Percentiles rank a stretch among this genome's conserved stretches.
Conservation (phyloP, 2,888 invertebrate genomes). For the Xanthia togata region DNA sequence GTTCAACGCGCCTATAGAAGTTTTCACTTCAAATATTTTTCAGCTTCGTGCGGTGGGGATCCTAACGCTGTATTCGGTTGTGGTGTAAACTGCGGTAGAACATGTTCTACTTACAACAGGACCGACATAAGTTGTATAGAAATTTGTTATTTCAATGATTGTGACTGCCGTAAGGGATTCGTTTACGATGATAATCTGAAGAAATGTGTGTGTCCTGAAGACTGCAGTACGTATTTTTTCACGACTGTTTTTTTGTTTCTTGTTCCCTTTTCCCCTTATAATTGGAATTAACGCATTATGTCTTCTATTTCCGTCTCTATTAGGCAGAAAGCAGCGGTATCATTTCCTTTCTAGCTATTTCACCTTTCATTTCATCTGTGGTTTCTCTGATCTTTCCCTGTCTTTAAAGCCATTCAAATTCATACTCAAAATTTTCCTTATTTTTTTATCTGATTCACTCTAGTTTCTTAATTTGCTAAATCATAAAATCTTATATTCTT, state of each 20-base stretch:
- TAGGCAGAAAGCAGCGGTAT: background rate
- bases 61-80: constrained; percentile 63
- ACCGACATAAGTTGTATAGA: constrained; percentile 28
- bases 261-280: no score
- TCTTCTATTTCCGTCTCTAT: no score
- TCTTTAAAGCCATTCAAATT: background rate
- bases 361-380: background rate
- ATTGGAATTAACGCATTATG: background rate
- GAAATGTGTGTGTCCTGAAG: constrained; percentile 48
- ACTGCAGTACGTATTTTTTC: constrained; percentile 51
- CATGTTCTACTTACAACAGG: constrained; percentile 56
- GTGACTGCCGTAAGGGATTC: constrained; percentile 55
- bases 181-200: constrained; percentile 45
- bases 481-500: background rate
- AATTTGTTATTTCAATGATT: constrained; percentile 48
- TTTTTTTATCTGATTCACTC: background rate
- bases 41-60: constrained; percentile 65
- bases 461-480: background rate
- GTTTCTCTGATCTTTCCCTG: background rate
- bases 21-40: no score
- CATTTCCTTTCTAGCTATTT: background rate
- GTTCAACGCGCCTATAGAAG: no score
- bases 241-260: no score
- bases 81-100: constrained; percentile 59
- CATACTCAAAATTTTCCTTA: background rate